These are phyloP conservation scores for Trypoxylus dichotomus DNA, from an alignment of 1,140 invertebrate species.

Conservation along the genomic window DNA sequence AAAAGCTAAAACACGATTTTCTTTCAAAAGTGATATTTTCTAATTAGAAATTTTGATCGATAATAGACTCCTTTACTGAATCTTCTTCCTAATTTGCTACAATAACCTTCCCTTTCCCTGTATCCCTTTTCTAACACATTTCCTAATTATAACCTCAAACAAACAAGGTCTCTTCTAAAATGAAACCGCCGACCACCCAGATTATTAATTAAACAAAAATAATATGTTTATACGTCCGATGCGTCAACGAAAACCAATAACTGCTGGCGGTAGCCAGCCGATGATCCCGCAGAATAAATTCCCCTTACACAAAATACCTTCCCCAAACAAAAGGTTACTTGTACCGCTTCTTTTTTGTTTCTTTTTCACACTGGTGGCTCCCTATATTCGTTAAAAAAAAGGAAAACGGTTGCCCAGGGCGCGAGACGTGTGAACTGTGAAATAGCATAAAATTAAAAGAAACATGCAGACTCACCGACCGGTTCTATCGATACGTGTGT, in stretches of 20 bases:
- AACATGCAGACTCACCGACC: slow-evolving; percentile 32
- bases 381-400: not conserved
- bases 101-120: too few relatives aligned
- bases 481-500: not conserved
- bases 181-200: not conserved
- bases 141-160: too few relatives aligned
- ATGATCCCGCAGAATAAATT: not conserved
- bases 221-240: not conserved
- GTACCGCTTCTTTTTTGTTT: not conserved
- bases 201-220: slow-evolving; percentile 21
- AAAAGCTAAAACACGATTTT: too few relatives aligned
- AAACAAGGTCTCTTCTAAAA: too few relatives aligned
- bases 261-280: not conserved
- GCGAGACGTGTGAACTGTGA: slow-evolving; percentile 41
- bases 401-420: not conserved
- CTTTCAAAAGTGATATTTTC: too few relatives aligned
- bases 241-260: not conserved
- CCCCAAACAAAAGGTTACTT: slow-evolving; percentile 5
- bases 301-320: not conserved
- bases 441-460: slow-evolving; percentile 43
- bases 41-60: too few relatives aligned
- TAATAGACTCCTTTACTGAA: too few relatives aligned
- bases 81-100: too few relatives aligned
- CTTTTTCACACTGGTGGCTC: not conserved
- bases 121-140: too few relatives aligned